A percentile compares a stretch with the other conserved stretches of the same genome.
Conservation (phyloP, 2,888 invertebrate genomes). For the Smittia sp. region DNA sequence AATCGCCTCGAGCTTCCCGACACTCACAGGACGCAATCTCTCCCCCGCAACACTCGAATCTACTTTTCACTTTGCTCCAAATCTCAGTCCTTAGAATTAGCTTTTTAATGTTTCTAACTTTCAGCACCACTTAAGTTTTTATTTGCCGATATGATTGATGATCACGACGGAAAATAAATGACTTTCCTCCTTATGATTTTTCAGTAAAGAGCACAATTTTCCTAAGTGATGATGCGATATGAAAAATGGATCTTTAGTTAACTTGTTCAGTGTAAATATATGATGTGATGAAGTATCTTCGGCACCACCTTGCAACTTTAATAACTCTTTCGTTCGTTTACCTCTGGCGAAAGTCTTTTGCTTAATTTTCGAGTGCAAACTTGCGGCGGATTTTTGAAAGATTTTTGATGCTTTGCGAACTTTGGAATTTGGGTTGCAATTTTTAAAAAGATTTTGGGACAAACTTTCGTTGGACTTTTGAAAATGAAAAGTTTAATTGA, state of each 20-base stretch:
- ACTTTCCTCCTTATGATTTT: conserved; percentile 18
- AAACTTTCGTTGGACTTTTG: too few species aligned
- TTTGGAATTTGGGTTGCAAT: too few species aligned
- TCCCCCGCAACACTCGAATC: not conserved
- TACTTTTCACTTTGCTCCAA: not conserved
- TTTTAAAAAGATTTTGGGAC: too few species aligned
- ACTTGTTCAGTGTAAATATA: conserved; percentile 33
- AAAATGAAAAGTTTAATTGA: too few species aligned
- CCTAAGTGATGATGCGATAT: conserved; percentile 23
- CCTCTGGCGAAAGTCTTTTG: conserved; percentile 59
- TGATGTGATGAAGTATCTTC: conserved; percentile 49
- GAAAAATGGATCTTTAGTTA: conserved; percentile 7
- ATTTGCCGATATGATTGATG: conserved; percentile 56
- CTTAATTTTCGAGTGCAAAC: conserved; percentile 55
- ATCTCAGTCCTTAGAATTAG: conserved; percentile 49
- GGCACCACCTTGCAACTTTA: conserved; percentile 53
- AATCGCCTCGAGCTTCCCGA: not conserved
- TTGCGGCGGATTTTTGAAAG: conserved; percentile 42
- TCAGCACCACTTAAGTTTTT: conserved; percentile 64
- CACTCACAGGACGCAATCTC: conserved; percentile 25
- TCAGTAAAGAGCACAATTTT: conserved; percentile 23
- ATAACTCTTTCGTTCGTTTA: conserved; percentile 41
- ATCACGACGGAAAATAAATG: not conserved
- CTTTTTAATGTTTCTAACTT: conserved; percentile 61
- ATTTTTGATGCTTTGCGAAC: not conserved